Conservation (phyloP, 2,113 vertebrate genomes). For the Zeus faber region DNA sequence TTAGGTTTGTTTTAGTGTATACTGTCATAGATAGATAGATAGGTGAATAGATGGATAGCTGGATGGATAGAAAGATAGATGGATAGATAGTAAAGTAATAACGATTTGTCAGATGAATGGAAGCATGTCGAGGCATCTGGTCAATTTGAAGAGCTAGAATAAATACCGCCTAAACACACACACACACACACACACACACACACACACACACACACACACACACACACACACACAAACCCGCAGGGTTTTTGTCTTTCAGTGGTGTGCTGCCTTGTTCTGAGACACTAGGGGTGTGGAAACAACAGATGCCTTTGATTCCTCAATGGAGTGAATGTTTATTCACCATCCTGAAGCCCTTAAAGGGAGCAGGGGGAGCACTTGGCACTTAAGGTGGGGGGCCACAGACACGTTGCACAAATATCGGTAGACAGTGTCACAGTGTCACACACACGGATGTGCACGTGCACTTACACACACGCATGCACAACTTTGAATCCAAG, state of each 20-base stretch:
- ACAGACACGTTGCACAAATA: background rate
- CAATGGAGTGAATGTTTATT: background rate
- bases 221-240: background rate
- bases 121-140: too few species aligned
- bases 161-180: background rate
- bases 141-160: too few species aligned
- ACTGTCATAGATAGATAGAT: too few species aligned
- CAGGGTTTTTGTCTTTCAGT: background rate
- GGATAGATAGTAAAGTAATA: too few species aligned
- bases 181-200: background rate
- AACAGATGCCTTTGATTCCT: constrained; percentile 1
- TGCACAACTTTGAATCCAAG: background rate
- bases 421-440: too few species aligned
- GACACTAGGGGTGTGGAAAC: background rate
- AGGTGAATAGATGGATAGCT: too few species aligned
- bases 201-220: background rate
- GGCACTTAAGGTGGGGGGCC: background rate
- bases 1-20: too few species aligned
- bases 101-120: too few species aligned
- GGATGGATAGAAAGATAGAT: too few species aligned
- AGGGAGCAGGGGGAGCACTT: background rate
- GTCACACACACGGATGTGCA: background rate
- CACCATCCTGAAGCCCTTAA: background rate
- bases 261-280: background rate
- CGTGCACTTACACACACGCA: background rate